These are phyloP conservation scores for Muscidifurax raptorellus DNA, from an alignment of 1,140 invertebrate genomes.

Conservation along the genomic window DNA sequence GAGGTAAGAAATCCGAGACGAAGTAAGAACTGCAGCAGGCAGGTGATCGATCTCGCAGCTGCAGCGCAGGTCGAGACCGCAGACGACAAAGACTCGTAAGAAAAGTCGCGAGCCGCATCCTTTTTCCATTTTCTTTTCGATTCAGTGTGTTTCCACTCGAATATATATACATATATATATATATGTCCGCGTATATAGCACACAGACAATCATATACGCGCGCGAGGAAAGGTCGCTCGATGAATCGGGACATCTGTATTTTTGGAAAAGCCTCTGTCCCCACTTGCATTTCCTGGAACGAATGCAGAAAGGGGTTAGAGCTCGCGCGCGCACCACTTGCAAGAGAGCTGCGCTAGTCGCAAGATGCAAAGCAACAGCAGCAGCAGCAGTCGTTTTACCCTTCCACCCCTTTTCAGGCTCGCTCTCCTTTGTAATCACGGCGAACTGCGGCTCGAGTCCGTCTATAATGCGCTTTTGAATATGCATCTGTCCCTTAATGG, in stretches of 20 bases:
- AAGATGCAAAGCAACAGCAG: slow-evolving; percentile 60
- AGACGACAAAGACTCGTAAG: slow-evolving; percentile 22
- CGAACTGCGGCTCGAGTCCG: slow-evolving; percentile 14
- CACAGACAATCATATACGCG: neutral
- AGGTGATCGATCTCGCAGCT: slow-evolving; percentile 67
- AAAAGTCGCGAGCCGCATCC: slow-evolving; percentile 42
- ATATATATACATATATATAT: slow-evolving; percentile 50
- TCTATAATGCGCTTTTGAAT: slow-evolving; percentile 50
- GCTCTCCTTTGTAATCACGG: slow-evolving; percentile 35
- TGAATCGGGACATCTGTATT: slow-evolving; percentile 66
- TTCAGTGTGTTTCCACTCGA: slow-evolving; percentile 65
- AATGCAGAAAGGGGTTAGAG: slow-evolving; percentile 66
- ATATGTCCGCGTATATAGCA: neutral
- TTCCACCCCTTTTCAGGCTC: slow-evolving; percentile 38
- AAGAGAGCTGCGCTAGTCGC: slow-evolving; percentile 44
- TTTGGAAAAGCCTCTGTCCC: slow-evolving; percentile 55
- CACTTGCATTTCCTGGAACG: slow-evolving; percentile 63
- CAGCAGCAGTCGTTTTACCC: slow-evolving; percentile 53
- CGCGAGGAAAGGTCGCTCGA: slow-evolving; percentile 3
- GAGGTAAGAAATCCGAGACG: slow-evolving; percentile 34
- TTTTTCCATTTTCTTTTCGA: neutral
- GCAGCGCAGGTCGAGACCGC: slow-evolving; percentile 30
- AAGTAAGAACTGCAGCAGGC: slow-evolving; percentile 43
- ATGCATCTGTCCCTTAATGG: slow-evolving; percentile 48
- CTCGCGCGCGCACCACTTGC: no score